A percentile compares a stretch with the other conserved stretches of the same genome.
These are phyloP conservation scores for Potamarius usumacintae DNA, from an alignment of 2,113 vertebrate species.

Conservation along the genomic window DNA sequence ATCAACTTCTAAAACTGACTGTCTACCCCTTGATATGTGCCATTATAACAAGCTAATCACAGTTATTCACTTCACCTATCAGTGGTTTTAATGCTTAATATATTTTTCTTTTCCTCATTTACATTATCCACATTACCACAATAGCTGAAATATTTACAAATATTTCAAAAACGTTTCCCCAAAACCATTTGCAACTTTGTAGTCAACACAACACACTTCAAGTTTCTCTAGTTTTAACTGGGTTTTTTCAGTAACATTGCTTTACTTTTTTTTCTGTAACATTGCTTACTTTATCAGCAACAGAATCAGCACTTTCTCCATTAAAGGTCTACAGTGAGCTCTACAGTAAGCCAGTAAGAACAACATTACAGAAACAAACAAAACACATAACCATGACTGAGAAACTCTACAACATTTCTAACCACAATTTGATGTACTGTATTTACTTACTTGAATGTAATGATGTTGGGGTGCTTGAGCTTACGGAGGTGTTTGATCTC, in stretches of 20 bases:
- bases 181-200: neutral
- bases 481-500: constrained; percentile 97
- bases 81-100: too few species aligned
- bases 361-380: neutral
- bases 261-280: neutral
- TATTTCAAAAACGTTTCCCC: neutral
- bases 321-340: neutral
- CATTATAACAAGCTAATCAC: too few species aligned
- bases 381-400: neutral
- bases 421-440: neutral
- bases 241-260: too few species aligned
- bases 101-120: too few species aligned
- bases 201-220: neutral
- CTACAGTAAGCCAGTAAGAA: neutral
- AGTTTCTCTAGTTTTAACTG: neutral
- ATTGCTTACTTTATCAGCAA: neutral
- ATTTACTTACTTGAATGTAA: constrained; percentile 92
- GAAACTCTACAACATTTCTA: neutral
- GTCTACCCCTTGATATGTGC: too few species aligned
- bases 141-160: neutral
- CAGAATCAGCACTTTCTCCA: neutral
- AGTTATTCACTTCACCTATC: too few species aligned
- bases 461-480: constrained; percentile 98
- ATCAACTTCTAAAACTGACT: too few species aligned
- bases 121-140: neutral